phyloP scores from a whole-genome alignment of 2,113 vertebrate species.

The Phodopus roborovskii region DNA sequence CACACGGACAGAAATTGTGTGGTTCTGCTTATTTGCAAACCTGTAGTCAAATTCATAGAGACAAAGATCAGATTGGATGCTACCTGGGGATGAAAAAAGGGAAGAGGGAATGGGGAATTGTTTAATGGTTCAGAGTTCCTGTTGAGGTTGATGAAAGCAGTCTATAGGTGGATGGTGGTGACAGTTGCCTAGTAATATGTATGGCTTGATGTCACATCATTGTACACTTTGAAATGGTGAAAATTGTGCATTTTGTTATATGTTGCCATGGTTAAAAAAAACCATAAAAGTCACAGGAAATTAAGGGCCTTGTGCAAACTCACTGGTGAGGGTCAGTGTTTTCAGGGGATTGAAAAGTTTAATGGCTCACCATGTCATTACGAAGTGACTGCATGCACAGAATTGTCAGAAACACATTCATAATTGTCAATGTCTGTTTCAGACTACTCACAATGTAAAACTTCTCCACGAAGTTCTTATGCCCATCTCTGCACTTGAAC shows the following conservation, averaged over 20 bases:
- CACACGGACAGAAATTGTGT: neutral
- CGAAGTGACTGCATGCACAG: neutral
- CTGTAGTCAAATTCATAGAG: neutral
- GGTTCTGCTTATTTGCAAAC: neutral
- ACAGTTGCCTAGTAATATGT: neutral
- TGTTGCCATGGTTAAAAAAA: neutral
- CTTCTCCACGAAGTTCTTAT: conserved; percentile 86
- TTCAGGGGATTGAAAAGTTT: neutral
- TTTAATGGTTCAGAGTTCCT: neutral
- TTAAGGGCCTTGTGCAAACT: neutral
- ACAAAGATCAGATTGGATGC: neutral
- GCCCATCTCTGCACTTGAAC: conserved; percentile 84
- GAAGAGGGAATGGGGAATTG: neutral
- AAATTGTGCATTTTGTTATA: neutral
- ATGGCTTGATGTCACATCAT: neutral
- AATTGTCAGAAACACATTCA: neutral
- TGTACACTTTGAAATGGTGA: neutral
- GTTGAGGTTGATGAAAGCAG: neutral
- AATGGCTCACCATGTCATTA: neutral
- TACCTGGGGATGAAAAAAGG: neutral
- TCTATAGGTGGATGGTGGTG: neutral
- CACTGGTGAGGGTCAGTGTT: neutral
- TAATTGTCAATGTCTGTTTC: conserved; percentile 64
- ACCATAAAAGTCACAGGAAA: conserved; percentile 60
- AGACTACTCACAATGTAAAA: conserved; percentile 87